Conservation (phyloP, 1,140 invertebrate species). For the Drosophila hydei region DNA sequence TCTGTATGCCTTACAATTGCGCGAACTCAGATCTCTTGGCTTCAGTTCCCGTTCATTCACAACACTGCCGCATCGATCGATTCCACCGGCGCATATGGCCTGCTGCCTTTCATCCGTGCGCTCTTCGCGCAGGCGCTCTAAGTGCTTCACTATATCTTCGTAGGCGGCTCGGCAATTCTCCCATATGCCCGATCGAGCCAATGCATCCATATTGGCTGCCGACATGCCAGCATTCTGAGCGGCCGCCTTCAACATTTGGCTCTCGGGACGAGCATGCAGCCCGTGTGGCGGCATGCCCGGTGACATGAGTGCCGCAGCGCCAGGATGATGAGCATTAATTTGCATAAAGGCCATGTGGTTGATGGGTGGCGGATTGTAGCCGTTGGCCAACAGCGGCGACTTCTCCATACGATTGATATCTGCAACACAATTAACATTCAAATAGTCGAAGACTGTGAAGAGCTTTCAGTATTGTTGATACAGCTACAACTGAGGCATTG, state of each 20-base stretch:
- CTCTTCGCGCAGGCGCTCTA: conserved; percentile 95
- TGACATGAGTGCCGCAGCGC: conserved; percentile 91
- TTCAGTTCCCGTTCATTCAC: conserved; percentile 87
- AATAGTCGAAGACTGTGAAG: conserved; percentile 3
- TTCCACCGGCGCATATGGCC: conserved; percentile 85
- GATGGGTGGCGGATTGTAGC: conserved; percentile 96
- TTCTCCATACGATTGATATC: conserved; percentile 95
- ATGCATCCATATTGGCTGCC: conserved; percentile 92
- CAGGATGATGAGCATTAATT: conserved; percentile 88
- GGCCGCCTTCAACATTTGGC: conserved; percentile 90
- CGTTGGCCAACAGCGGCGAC: conserved; percentile 95
- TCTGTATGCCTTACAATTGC: conserved; percentile 89
- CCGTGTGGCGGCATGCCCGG: conserved; percentile 94
- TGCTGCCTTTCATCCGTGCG: conserved; percentile 86
- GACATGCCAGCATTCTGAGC: conserved; percentile 86
- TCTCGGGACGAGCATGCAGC: conserved; percentile 88
- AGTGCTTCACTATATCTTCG: conserved; percentile 96
- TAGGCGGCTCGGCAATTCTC: conserved; percentile 96
- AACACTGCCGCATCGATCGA: conserved; percentile 85
- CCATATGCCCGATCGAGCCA: conserved; percentile 95
- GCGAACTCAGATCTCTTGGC: conserved; percentile 91
- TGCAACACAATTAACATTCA: conserved; percentile 82
- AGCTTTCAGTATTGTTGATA: too few relatives aligned
- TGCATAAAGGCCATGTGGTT: conserved; percentile 96
- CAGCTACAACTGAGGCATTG: too few relatives aligned